Evolutionary conservation across 2,888 invertebrate species (phyloP), one percentile per base, ranked within the genome.

Genomic region (Cotesia congregata): DNA sequence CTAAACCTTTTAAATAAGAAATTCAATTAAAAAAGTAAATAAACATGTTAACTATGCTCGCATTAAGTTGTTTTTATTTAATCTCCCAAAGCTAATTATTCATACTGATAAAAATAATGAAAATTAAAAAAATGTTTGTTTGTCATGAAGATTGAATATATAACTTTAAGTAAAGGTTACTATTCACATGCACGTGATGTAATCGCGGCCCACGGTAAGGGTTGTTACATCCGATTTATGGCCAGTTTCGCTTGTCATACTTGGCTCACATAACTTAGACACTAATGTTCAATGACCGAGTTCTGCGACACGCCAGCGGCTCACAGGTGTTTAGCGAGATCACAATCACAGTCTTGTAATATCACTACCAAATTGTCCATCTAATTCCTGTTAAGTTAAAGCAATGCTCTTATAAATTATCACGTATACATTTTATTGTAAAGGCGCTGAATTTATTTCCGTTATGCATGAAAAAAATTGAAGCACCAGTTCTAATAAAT

Each of bases 151-250:
- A 30, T 30, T 30, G 30, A 30, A 30, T 30, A 30, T 30, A 30
- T 3, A 30, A 30, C 30, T 30, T 30, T 30, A 30, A 30, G 30
- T 30, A 30, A 30, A 30, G 30, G 30, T 30, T 30, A 30, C 30
- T 30, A 30, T 30, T 30, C 4, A 30, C 30, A 30, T 30, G 30
- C 30, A 20, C 40, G 50, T 68, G 41, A 71, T 71, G 71, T 61
- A 61, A 59, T 30, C 15, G 30, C 5, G 71, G 60, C 15, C 7
- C 74, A 74, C 79, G 73, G 75, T 62, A 76, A 62, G 75, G 78
- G 82, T 81, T 80, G 83, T 85, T 86, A 83, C 68, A 70, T 15
- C 72, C 74, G 76, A 86, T 86, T 86, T 86, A 86, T 82, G 83
- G 78, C 68, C 81, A 77, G 80, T 82, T 83, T 80, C 78, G 76